phyloP scores from a whole-genome alignment of 2,888 invertebrate genomes.

The Furcula furcula region DNA sequence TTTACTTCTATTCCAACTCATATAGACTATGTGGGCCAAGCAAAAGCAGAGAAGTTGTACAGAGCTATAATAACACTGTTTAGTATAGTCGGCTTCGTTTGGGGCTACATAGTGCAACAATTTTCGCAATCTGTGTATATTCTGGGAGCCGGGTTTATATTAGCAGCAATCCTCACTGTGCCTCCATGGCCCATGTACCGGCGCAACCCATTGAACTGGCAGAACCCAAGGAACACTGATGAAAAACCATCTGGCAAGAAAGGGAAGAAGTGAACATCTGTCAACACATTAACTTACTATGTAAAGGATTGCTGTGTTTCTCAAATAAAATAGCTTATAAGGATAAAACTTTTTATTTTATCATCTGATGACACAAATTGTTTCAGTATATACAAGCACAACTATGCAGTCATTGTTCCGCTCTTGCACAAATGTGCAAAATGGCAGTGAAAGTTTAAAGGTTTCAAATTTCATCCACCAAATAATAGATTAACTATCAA shows the following conservation, averaged over 20 bases:
- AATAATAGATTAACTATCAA: too few species aligned
- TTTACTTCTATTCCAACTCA: conserved; percentile 76
- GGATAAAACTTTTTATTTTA: too few species aligned
- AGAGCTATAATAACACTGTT: conserved; percentile 94
- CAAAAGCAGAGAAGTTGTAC: conserved; percentile 93
- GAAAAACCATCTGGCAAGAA: conserved; percentile 75
- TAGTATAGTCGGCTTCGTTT: conserved; percentile 94
- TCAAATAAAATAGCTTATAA: conserved; percentile 42
- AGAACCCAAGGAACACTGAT: conserved; percentile 83
- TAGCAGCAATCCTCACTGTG: conserved; percentile 93
- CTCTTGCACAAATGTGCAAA: too few species aligned
- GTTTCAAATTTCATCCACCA: too few species aligned
- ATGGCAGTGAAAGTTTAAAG: too few species aligned
- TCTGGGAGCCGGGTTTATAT: conserved; percentile 93
- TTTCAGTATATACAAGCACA: too few species aligned
- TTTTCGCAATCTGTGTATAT: conserved; percentile 98
- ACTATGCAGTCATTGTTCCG: too few species aligned
- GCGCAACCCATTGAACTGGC: conserved; percentile 94
- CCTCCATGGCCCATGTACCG: conserved; percentile 99
- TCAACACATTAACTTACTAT: conserved; percentile 4
- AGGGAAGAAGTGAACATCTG: conserved; percentile 63
- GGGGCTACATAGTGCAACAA: conserved; percentile 97
- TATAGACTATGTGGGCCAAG: conserved; percentile 94
- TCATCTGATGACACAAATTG: too few species aligned
- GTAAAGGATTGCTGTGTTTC: conserved; percentile 17